These are phyloP conservation scores for Ceryle rudis DNA, from an alignment of 2,797 vertebrate species.

Conservation along the genomic window DNA sequence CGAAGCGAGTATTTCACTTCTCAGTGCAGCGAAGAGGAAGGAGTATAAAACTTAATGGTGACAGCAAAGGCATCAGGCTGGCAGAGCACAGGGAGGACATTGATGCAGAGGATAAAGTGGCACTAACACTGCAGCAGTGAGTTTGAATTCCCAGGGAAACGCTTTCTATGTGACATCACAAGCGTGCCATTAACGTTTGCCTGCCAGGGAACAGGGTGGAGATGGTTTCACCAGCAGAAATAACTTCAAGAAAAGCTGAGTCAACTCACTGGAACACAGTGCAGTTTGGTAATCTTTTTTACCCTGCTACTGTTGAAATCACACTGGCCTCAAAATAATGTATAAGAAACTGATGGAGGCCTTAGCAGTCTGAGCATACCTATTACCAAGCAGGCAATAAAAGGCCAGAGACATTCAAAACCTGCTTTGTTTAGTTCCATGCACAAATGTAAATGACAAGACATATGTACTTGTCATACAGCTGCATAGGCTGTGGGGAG, in stretches of 20 bases:
- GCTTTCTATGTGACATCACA: background rate
- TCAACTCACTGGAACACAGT: background rate
- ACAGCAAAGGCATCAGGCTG: background rate
- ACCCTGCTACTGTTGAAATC: background rate
- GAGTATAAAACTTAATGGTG: background rate
- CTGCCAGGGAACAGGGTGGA: background rate
- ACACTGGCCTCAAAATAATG: background rate
- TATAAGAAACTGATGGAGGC: background rate
- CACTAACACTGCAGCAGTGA: background rate
- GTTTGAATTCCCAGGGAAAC: background rate
- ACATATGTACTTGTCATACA: background rate
- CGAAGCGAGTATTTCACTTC: background rate
- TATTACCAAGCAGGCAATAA: background rate
- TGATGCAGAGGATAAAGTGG: background rate
- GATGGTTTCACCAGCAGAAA: background rate
- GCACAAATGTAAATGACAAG: background rate
- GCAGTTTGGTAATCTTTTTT: background rate
- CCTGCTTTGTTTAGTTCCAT: background rate
- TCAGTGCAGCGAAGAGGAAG: background rate
- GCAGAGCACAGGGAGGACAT: fast-evolving
- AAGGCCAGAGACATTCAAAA: background rate
- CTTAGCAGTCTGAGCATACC: background rate
- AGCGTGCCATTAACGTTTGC: background rate
- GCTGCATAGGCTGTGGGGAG: background rate
- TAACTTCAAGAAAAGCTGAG: background rate